A percentile compares a stretch with the other conserved stretches of the same genome.
phyloP scores from a whole-genome alignment of 2,113 vertebrate species.

The Oryctolagus cuniculus region DNA sequence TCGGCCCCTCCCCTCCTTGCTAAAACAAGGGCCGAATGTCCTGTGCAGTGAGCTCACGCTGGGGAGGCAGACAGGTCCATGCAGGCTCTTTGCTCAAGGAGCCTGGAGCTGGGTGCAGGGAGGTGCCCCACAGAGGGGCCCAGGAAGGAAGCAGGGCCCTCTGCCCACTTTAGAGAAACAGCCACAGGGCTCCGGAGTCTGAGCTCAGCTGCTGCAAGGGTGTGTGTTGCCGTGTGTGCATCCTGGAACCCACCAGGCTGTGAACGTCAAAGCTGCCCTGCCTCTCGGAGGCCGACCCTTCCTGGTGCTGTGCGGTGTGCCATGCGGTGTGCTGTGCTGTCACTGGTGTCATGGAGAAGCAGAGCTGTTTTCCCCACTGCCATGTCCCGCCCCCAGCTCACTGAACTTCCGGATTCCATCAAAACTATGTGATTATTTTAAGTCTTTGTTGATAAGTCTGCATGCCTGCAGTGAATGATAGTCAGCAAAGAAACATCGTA shows the following conservation, averaged over 20 bases:
- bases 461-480: neutral
- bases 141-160: accelerated
- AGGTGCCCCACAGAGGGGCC: no score
- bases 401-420: neutral
- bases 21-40: neutral
- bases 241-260: no score
- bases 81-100: accelerated
- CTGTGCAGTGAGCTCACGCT: neutral
- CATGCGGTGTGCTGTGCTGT: no score
- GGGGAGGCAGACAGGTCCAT: accelerated
- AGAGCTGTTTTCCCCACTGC: accelerated
- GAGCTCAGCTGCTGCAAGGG: neutral
- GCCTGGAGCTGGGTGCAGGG: accelerated
- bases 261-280: no score
- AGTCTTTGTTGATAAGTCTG: neutral
- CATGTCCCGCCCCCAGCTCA: neutral
- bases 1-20: neutral
- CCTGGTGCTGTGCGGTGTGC: no score
- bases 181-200: neutral
- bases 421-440: neutral
- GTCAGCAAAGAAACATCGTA: neutral
- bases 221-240: no score
- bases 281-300: no score
- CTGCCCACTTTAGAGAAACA: no score
- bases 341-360: neutral